These are phyloP conservation scores for Melanotus villosus DNA, from an alignment of 2,888 invertebrate genomes.

Conservation along the genomic window DNA sequence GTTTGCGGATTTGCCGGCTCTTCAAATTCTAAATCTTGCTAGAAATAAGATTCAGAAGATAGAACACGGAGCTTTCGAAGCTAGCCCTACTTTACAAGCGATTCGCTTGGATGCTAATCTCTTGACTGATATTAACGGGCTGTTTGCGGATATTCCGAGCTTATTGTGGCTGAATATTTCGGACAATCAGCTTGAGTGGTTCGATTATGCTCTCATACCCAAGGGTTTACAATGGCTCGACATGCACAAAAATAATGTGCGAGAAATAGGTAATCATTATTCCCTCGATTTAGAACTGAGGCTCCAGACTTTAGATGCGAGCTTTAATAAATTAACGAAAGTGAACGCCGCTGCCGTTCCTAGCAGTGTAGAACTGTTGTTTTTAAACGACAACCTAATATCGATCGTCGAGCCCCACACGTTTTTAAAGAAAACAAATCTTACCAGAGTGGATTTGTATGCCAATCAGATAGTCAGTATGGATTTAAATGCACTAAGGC, in stretches of 20 bases:
- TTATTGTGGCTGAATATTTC: conserved; percentile 92
- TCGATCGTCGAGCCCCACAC: conserved; percentile 89
- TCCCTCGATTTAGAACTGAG: conserved; percentile 79
- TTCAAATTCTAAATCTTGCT: conserved; percentile 91
- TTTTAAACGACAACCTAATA: conserved; percentile 91
- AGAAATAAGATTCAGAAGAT: conserved; percentile 85
- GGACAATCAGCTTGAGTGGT: conserved; percentile 90
- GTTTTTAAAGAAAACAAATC: conserved; percentile 89
- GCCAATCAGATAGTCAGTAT: conserved; percentile 92
- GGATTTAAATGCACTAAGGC: conserved; percentile 89
- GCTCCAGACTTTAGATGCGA: conserved; percentile 89
- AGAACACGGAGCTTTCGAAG: conserved; percentile 86
- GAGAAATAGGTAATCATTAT: conserved; percentile 83
- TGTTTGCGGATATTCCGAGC: conserved; percentile 87
- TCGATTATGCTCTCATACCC: conserved; percentile 90
- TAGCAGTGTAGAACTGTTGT: conserved; percentile 87
- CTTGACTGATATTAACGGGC: conserved; percentile 84
- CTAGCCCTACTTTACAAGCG: conserved; percentile 85
- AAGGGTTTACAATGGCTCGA: conserved; percentile 89
- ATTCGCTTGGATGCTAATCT: conserved; percentile 90
- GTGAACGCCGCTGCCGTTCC: conserved; percentile 85
- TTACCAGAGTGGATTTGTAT: conserved; percentile 92
- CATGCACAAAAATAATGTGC: conserved; percentile 88
- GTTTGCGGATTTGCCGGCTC: conserved; percentile 83
- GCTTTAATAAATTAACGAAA: conserved; percentile 88